phyloP scores from a whole-genome alignment of 2,888 invertebrate genomes.

The Psylliodes chrysocephalus region DNA sequence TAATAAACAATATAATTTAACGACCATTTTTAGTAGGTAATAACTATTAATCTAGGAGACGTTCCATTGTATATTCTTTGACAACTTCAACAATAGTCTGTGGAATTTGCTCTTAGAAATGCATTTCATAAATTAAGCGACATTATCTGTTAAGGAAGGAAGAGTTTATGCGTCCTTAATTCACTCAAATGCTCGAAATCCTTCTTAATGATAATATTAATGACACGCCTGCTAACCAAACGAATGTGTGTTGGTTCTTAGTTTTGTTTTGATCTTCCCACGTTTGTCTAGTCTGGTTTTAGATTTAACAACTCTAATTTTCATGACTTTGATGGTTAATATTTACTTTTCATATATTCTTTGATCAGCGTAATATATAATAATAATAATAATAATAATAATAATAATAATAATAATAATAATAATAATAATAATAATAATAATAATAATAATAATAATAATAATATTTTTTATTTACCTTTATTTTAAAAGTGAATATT shows the following conservation, averaged over 20 bases:
- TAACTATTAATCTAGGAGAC: constrained; percentile 5
- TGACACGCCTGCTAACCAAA: background rate
- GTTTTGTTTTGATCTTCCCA: background rate
- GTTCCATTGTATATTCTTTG: background rate
- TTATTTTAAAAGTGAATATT: too few relatives aligned
- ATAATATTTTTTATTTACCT: too few relatives aligned
- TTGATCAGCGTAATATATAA: too few relatives aligned
- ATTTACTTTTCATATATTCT: too few relatives aligned
- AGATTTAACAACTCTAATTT: background rate
- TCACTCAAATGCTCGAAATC: constrained; percentile 11
- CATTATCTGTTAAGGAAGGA: constrained; percentile 16
- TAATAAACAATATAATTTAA: too few relatives aligned
- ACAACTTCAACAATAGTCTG: background rate
- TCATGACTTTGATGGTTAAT: too few relatives aligned
- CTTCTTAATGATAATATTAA: constrained; percentile 5
- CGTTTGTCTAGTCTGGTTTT: background rate
- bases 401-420: too few relatives aligned
- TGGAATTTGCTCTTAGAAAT: constrained; percentile 6
- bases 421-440: too few relatives aligned
- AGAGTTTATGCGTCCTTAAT: constrained; percentile 3
- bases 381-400: too few relatives aligned
- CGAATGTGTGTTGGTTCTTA: background rate
- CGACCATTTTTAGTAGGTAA: background rate
- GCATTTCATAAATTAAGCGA: constrained; percentile 4
- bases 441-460: too few relatives aligned